Conservation (phyloP, 2,113 vertebrate species). For the Dipodomys merriami region DNA sequence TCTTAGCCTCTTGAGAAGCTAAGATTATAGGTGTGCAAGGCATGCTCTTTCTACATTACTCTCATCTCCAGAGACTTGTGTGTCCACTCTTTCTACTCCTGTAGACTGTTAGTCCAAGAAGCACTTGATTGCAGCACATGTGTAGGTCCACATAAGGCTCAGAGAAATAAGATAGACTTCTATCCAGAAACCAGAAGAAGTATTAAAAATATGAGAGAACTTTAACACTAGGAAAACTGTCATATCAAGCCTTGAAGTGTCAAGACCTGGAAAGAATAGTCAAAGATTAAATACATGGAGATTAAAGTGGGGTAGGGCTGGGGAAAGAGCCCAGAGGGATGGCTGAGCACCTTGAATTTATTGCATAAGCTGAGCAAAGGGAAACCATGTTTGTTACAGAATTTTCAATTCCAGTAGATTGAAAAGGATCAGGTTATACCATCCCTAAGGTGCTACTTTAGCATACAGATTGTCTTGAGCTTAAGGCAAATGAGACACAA, state of each 20-base stretch:
- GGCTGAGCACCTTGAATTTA: background rate
- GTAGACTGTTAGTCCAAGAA: background rate
- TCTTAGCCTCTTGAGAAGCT: too few relatives aligned
- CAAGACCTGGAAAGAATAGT: background rate
- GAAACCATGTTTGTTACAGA: background rate
- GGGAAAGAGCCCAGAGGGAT: background rate
- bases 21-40: background rate
- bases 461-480: constrained; percentile 21
- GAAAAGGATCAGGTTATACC: background rate
- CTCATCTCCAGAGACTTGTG: background rate
- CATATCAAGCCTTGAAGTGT: background rate
- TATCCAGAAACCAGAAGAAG: constrained; percentile 13
- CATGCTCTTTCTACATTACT: background rate
- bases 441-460: background rate
- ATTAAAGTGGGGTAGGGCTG: background rate
- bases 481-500: constrained; percentile 18
- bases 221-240: background rate
- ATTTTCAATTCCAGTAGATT: background rate
- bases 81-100: background rate
- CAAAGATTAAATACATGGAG: background rate
- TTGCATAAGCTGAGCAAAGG: background rate
- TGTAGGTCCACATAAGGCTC: background rate
- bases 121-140: background rate
- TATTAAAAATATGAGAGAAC: background rate
- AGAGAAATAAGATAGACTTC: background rate